phyloP scores from a whole-genome alignment of 2,113 vertebrate species.

The Oceanites oceanicus region DNA sequence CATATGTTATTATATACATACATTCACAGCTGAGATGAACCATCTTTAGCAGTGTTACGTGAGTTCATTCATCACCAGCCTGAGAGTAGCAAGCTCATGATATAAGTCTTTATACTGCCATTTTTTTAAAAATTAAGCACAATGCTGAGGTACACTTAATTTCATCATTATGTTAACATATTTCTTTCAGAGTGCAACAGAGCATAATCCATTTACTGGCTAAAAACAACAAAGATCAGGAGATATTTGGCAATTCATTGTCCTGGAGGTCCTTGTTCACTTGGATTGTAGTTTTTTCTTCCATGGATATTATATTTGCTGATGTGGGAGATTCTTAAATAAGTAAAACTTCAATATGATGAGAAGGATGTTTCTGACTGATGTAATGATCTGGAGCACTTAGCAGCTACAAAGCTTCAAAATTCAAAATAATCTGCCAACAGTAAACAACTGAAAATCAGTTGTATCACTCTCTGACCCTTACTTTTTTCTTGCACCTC shows the following conservation, averaged over 20 bases:
- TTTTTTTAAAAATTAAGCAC: background rate
- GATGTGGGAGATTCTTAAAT: background rate
- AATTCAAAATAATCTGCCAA: background rate
- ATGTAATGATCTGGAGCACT: background rate
- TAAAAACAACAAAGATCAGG: background rate
- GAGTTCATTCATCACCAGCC: background rate
- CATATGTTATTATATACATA: background rate
- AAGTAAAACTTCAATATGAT: background rate
- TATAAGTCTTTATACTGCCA: background rate
- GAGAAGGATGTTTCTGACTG: background rate
- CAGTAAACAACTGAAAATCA: background rate
- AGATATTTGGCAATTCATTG: background rate
- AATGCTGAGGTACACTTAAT: background rate
- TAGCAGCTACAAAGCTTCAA: background rate
- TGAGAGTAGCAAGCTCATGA: background rate
- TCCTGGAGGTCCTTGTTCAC: background rate
- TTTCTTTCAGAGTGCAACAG: background rate
- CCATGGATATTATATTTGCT: background rate
- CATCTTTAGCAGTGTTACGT: background rate
- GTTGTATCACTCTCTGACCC: background rate
- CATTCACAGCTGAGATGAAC: background rate
- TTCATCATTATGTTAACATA: background rate
- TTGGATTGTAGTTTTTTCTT: background rate
- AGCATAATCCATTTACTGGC: background rate
- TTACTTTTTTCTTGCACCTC: background rate